phyloP scores from a whole-genome alignment of 2,888 invertebrate genomes.

The Acronicta leporina region DNA sequence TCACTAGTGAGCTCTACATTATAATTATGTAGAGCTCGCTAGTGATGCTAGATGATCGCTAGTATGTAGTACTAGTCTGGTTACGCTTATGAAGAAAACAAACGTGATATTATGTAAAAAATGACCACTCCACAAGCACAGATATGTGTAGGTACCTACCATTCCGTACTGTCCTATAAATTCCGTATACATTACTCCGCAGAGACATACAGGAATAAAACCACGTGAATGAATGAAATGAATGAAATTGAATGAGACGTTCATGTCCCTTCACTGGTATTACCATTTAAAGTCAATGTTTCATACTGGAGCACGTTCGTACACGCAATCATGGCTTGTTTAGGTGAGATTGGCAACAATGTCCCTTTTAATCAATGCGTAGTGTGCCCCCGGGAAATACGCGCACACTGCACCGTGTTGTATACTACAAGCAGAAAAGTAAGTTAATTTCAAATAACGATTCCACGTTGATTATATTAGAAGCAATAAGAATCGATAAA shows the following conservation, averaged over 20 bases:
- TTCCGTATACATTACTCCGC: not conserved
- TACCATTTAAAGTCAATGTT: constrained; percentile 52
- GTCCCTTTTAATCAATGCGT: constrained; percentile 61
- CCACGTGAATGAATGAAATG: too few relatives aligned
- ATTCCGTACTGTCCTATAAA: not conserved
- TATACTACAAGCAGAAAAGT: not conserved
- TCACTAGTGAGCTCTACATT: too few relatives aligned
- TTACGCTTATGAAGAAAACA: too few relatives aligned
- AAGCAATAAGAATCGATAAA: too few relatives aligned
- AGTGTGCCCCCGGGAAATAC: constrained; percentile 56
- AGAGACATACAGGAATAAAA: constrained; percentile 22
- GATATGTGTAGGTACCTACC: too few relatives aligned
- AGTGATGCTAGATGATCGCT: too few relatives aligned
- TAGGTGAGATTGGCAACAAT: constrained; percentile 59
- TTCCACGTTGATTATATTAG: not conserved
- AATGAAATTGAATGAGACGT: constrained; percentile 5
- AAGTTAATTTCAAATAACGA: not conserved
- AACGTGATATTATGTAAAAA: too few relatives aligned
- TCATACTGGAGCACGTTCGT: constrained; percentile 33
- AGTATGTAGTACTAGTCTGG: too few relatives aligned
- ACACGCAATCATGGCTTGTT: constrained; percentile 57
- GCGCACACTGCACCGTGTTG: constrained; percentile 25
- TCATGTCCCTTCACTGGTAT: constrained; percentile 25
- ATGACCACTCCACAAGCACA: too few relatives aligned
- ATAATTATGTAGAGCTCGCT: too few relatives aligned